These are phyloP conservation scores for Chymomyza costata DNA, from an alignment of 1,140 invertebrate genomes.

Conservation along the genomic window DNA sequence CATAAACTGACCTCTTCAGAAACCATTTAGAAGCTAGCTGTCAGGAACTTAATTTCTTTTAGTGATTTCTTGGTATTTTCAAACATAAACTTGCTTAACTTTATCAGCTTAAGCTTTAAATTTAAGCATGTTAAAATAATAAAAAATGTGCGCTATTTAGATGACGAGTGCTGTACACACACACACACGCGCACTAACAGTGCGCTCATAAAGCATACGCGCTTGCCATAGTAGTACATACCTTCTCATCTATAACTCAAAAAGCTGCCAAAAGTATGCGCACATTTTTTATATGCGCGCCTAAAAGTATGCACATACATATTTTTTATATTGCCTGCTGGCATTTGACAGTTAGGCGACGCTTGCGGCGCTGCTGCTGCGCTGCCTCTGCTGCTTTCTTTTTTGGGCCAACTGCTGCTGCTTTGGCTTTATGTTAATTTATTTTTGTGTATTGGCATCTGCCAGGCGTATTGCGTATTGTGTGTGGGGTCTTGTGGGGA, in stretches of 20 bases:
- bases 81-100: too few relatives aligned
- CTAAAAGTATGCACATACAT: conserved; percentile 65
- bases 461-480: too few relatives aligned
- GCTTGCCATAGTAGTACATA: conserved; percentile 22
- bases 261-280: conserved; percentile 69
- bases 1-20: too few relatives aligned
- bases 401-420: conserved; percentile 11
- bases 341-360: conserved; percentile 63
- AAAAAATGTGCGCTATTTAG: too few relatives aligned
- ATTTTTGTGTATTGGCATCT: conserved; percentile 40
- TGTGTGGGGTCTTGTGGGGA: too few relatives aligned
- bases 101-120: too few relatives aligned
- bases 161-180: too few relatives aligned
- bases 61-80: too few relatives aligned
- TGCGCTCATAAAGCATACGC: too few relatives aligned
- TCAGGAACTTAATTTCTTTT: too few relatives aligned
- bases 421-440: conserved; percentile 60
- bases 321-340: conserved; percentile 54
- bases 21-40: too few relatives aligned
- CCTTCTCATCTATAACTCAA: conserved; percentile 64
- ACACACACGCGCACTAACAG: conserved; percentile 8
- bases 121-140: too few relatives aligned
- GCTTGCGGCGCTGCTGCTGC: conserved; percentile 12
- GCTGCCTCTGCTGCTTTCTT: background rate
- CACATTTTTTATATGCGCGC: conserved; percentile 64